These are phyloP conservation scores for Hypotaenidia philippensis DNA, from an alignment of 2,797 vertebrate species.

Conservation along the genomic window DNA sequence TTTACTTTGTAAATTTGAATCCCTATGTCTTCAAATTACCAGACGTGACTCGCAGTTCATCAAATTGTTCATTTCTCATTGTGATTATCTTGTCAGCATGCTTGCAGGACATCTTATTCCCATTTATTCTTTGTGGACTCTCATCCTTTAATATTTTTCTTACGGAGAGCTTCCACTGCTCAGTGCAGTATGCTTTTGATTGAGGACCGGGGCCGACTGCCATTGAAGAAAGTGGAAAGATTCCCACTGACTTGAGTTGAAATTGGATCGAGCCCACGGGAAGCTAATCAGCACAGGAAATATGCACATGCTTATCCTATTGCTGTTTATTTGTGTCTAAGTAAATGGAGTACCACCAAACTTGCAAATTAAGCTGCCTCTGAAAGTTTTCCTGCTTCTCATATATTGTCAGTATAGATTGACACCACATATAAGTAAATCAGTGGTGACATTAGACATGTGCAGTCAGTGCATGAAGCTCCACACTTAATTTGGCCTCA, in stretches of 20 bases:
- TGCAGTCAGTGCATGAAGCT: background rate
- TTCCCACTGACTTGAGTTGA: background rate
- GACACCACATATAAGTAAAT: background rate
- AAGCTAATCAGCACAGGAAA: background rate
- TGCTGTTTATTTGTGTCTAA: background rate
- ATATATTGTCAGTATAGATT: background rate
- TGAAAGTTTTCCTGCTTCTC: background rate
- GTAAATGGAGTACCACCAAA: background rate
- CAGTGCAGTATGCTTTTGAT: background rate
- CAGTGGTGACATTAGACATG: background rate
- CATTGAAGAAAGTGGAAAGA: background rate
- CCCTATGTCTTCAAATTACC: background rate
- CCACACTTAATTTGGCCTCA: background rate
- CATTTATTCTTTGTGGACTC: background rate
- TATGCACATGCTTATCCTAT: background rate
- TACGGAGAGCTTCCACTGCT: background rate
- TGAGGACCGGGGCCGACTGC: background rate
- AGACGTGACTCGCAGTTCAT: background rate
- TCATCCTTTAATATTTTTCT: background rate
- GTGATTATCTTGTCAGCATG: background rate
- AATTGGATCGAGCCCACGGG: constrained; percentile 1
- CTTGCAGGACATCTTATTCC: background rate
- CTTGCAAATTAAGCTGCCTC: background rate
- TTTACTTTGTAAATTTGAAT: background rate
- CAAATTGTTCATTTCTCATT: background rate